Evolutionary conservation across 1,140 invertebrate genomes (phyloP), one percentile per base, ranked within the genome.

Genomic region (Reticulitermes speratus): DNA sequence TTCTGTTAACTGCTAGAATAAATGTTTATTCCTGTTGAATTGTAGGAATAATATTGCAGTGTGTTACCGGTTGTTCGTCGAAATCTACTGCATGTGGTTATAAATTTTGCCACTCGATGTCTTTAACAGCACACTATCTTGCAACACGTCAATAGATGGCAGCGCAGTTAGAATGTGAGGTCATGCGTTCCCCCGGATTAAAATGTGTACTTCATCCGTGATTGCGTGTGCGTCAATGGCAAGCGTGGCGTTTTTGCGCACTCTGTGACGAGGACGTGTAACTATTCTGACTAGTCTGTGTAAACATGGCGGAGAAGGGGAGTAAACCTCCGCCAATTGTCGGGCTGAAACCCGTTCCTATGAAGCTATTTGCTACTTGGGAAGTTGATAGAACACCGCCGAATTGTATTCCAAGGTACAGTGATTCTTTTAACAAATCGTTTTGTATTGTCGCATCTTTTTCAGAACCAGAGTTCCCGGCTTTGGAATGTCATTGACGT

Each of bases 351-450:
- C 97, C 97, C 89, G 96, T 98, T 90, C 97, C 97, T 89, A 99
- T 99, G 98, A 98, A 98, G 93, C 94, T 99, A 88, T 99, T 99
- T 93, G 97, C 98, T 87, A 98, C 97, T 88, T 98, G 97, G 97
- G 98, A 99, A 94, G 96, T 99, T 87, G 98, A 99, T 92, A 95
- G 98, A 90, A 98, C 97, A 87, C 97, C 98, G 83, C 95, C 98
- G 87, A 98, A 98, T 92, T 99, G 98, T 92, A 98, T 99, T 92
- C 97, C 98, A 90, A 97, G 97, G 97, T 98, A 94, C 92, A 88
- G 44, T 30, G 45, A 84, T 32, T 11, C 16, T 59, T 52, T 25
- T 0, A 32, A 89, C 83, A 65, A 19, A 65, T 85, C 32, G 30
- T 21, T 23, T 48, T 30, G 3, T 52, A 30, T 52, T 84, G 9